Base-by-base conservation (phyloP, 53 echinoderm and acorn worm genomes). In the Zoroaster sp. region DNA sequence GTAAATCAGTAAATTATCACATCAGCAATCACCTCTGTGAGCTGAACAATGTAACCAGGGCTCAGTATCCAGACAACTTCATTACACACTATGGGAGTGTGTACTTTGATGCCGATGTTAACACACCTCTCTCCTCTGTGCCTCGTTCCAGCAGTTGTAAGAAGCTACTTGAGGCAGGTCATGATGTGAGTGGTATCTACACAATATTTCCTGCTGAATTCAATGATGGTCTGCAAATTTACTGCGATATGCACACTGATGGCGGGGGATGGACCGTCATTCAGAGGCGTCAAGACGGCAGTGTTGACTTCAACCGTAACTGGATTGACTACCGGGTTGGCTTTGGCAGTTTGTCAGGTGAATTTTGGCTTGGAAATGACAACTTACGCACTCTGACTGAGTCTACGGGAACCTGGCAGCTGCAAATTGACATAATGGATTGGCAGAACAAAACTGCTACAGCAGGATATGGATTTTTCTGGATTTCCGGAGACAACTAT, bases 301-400 rank as follows among this genome's bases (percentile, higher is more conserved):
- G 37, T 5, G 63, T 59, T 4, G 63, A 78, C 78, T 78, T 78
- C 47, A 36, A 55, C 28, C 78, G 78, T 7, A 78, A 78, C 78
- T 78, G 78, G 78, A 25, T 21, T 1, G 78, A 78, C 12, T 78
- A 78, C 36, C 37, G 23, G 37, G 52, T n/a, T 8, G 78, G 78
- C 35, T 78, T 78, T 20, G 78, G 78, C 36, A 35, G 53, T 54
- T 52, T 78, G 45, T 78, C 59, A 18, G 78, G 78, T 20, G 78
- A 78, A n/a, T 78, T 78, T 21, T 78, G 55, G 78, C 78, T 78
- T 14, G 78, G 78, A 4, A 78, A 78, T 78, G 78, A 78, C 53
- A 53, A 33, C 2, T 20, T 78, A 37, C 55, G 38, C 36, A 34
- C 6, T 35, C 38, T 78, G 54, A 78, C 78, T 17, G 54, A 25